phyloP scores from a whole-genome alignment of 2,797 vertebrate species.

The Protosalanx chinensis region DNA sequence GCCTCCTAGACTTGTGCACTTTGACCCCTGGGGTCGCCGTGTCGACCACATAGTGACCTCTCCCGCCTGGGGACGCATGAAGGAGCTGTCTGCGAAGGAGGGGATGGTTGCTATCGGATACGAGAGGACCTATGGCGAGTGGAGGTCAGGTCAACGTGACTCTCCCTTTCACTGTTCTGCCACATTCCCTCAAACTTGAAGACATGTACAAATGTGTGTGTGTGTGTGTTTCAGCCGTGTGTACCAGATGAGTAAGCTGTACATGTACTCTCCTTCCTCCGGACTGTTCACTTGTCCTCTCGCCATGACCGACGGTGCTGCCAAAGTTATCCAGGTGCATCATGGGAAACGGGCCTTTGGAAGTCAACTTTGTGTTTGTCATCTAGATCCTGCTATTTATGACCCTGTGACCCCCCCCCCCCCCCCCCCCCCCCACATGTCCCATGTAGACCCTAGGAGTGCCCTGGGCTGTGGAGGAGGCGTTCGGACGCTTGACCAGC shows the following conservation, averaged over 20 bases:
- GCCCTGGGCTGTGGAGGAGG: constrained; percentile 50
- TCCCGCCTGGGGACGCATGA: constrained; percentile 55
- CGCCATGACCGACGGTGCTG: constrained; percentile 90
- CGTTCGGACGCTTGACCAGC: constrained; percentile 73
- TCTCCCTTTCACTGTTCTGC: neutral
- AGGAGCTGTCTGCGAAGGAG: constrained; percentile 56
- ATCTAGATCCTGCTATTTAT: neutral
- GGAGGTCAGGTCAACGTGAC: constrained; percentile 68
- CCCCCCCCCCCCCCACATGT: neutral
- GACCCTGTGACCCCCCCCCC: neutral
- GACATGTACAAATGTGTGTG: neutral
- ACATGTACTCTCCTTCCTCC: constrained; percentile 77
- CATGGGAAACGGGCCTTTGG: neutral
- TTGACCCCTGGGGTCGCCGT: constrained; percentile 40
- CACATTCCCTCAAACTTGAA: neutral
- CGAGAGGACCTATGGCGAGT: constrained; percentile 72
- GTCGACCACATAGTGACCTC: constrained; percentile 51
- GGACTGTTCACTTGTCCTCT: constrained; percentile 81
- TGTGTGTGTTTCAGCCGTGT: constrained; percentile 72
- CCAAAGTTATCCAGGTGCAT: constrained; percentile 86
- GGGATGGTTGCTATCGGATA: constrained; percentile 78
- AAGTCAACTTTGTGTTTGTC: neutral
- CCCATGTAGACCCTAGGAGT: constrained; percentile 70
- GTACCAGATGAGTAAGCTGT: constrained; percentile 85
- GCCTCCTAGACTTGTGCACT: constrained; percentile 47